Evolutionary conservation across 2,888 invertebrate species (phyloP), one percentile per base, ranked within the genome.

Genomic region (Platynereis dumerilii): DNA sequence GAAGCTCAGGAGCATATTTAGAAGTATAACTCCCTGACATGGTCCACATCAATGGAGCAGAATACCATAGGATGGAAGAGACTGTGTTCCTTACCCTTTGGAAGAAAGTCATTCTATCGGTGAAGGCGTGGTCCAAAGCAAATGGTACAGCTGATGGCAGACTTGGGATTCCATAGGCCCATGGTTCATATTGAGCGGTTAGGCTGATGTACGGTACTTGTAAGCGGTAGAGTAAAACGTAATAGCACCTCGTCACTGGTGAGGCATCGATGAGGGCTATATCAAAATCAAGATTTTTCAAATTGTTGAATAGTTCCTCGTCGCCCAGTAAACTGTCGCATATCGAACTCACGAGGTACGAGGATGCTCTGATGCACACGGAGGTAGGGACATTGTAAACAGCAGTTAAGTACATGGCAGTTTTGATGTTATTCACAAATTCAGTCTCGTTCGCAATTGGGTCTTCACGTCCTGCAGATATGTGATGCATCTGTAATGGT

Each of bases 231-330:
- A 63, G 60, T 22, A 69, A 26, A 15, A 64, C 26, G 5, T 27
- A 52, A 1, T 52, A 34, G 29, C 52, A 65, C 22, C 12, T 12
- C 10, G 53, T 34, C 26, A 44, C n/a, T 2, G 42, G 54, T 1
- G 57, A 22, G 1, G 42, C 54, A 44, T 66, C 66, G 5, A 66
- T 34, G 10, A 69, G 42, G 17, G 53, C 58, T 24, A 69, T n/a
- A 52, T 69, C 68, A 34, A 69, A 66, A 0, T 59, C 7, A 5
- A 56, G 10, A 5, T 12, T 7, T 12, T 20, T 22, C 10, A 56
- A 20, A 12, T 26, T 56, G 5, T 56, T 10, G 28, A 27, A 24
- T 24, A 28, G 10, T 7, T 56, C 20, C 10, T 56, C 28, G 20
- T 24, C 56, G 27, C 7, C 12, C 12, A 56, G 26, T 7, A 20